Conservation (phyloP, 2,797 vertebrate species). For the Podarcis lilfordi region DNA sequence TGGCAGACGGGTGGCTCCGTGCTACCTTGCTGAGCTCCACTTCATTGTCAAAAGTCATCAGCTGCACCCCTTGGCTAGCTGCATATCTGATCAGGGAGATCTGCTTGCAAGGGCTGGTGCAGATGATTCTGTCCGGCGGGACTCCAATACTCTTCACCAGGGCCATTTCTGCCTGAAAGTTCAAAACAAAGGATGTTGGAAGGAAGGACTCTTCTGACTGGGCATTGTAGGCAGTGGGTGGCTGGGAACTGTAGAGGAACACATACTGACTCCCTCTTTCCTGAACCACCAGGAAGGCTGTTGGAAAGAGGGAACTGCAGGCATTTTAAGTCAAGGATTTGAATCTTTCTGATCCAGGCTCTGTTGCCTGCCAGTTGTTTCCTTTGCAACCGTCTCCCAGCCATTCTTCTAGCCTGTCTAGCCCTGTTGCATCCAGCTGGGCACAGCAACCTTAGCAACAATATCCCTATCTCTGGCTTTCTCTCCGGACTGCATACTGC, state of each 20-base stretch:
- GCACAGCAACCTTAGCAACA: background rate
- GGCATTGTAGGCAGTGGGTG: background rate
- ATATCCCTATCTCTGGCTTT: background rate
- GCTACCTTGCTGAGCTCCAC: slow-evolving; percentile 81
- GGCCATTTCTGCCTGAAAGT: slow-evolving; percentile 75
- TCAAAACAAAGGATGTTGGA: background rate
- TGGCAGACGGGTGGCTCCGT: slow-evolving; percentile 76
- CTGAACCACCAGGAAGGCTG: background rate
- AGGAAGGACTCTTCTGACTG: background rate
- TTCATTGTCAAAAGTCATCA: slow-evolving; percentile 82
- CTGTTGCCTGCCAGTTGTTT: background rate
- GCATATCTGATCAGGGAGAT: slow-evolving; percentile 78
- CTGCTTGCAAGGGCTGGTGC: slow-evolving; percentile 81
- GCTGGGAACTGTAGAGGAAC: background rate
- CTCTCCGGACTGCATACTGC: background rate
- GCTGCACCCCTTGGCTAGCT: slow-evolving; percentile 70
- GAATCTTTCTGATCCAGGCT: background rate
- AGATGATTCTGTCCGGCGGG: slow-evolving; percentile 76
- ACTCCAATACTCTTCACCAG: slow-evolving; percentile 73
- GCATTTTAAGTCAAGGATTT: background rate
- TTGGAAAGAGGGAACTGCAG: no score
- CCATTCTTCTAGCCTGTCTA: no score
- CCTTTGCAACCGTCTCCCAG: background rate
- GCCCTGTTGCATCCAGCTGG: background rate
- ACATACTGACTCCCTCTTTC: background rate